These are phyloP conservation scores for Pangasius macronema DNA, from an alignment of 2,797 vertebrate species.

Conservation along the genomic window DNA sequence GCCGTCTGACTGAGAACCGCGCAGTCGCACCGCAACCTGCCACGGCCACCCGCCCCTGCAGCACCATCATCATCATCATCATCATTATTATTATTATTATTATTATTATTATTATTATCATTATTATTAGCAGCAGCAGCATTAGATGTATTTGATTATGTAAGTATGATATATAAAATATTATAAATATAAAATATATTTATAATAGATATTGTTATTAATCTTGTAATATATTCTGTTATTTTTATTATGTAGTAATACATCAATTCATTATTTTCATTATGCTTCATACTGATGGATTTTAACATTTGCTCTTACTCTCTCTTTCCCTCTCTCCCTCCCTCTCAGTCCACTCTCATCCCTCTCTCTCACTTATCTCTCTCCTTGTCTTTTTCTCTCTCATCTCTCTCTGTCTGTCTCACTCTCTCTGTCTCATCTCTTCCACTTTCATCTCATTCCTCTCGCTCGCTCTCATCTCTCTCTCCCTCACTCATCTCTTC, in stretches of 20 bases:
- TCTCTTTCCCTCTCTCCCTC: background rate
- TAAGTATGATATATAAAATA: background rate
- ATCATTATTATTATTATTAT: background rate
- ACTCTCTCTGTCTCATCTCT: background rate
- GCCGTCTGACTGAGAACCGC: slow-evolving; percentile 87
- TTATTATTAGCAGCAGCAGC: background rate
- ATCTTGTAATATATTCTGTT: background rate
- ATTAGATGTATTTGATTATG: background rate
- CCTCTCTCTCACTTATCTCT: background rate
- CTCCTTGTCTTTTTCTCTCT: background rate
- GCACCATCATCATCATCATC: slow-evolving; percentile 51
- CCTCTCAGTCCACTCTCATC: background rate
- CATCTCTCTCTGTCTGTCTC: background rate
- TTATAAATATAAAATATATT: background rate
- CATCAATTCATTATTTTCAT: background rate
- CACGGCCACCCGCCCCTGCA: slow-evolving; percentile 94
- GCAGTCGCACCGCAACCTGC: slow-evolving; percentile 91
- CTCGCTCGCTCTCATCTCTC: background rate
- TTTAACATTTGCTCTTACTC: background rate
- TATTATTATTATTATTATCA: background rate
- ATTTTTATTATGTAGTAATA: background rate
- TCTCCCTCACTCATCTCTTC: background rate
- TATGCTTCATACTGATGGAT: background rate
- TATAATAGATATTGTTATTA: background rate
- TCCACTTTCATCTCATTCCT: background rate